Percentiles rank a stretch among this genome's conserved stretches.
These are phyloP conservation scores for Salvelinus sp. DNA, from an alignment of 2,113 vertebrate species.

Conservation along the genomic window DNA sequence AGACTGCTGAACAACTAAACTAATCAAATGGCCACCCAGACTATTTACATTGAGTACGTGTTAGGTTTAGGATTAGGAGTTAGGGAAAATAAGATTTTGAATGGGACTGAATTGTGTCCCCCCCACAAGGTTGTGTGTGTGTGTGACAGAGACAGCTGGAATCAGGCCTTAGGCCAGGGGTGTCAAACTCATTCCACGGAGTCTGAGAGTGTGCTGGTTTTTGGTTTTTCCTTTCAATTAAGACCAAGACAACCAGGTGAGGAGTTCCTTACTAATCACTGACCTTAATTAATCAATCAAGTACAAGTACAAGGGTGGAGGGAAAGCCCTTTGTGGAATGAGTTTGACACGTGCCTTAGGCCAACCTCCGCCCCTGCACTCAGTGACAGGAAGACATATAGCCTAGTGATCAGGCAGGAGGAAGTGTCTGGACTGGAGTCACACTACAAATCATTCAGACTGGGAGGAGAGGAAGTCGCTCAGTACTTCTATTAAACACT, in stretches of 20 bases:
- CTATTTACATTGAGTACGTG: too few relatives aligned
- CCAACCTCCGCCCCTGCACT: constrained; percentile 18
- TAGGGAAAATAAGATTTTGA: too few relatives aligned
- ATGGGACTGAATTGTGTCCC: too few relatives aligned
- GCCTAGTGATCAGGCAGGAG: constrained; percentile 29
- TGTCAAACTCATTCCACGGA: too few relatives aligned
- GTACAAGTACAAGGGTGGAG: too few relatives aligned
- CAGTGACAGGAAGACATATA: constrained; percentile 33
- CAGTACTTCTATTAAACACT: background rate
- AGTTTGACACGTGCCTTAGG: background rate
- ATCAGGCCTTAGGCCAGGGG: background rate
- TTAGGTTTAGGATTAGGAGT: too few relatives aligned
- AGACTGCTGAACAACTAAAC: too few relatives aligned
- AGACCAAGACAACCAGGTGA: too few relatives aligned
- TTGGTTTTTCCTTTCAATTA: background rate
- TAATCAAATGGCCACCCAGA: too few relatives aligned
- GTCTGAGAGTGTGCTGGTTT: background rate
- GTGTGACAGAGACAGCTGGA: background rate
- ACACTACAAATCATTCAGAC: constrained; percentile 44
- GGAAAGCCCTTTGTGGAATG: background rate
- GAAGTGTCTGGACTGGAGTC: constrained; percentile 37
- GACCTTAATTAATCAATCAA: too few relatives aligned
- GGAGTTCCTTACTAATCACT: too few relatives aligned
- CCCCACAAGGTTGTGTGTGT: too few relatives aligned
- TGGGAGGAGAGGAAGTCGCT: constrained; percentile 28